A percentile compares a stretch with the other conserved stretches of the same genome.
Conservation (phyloP, 2,888 invertebrate species). For the Prosapia bicincta region DNA sequence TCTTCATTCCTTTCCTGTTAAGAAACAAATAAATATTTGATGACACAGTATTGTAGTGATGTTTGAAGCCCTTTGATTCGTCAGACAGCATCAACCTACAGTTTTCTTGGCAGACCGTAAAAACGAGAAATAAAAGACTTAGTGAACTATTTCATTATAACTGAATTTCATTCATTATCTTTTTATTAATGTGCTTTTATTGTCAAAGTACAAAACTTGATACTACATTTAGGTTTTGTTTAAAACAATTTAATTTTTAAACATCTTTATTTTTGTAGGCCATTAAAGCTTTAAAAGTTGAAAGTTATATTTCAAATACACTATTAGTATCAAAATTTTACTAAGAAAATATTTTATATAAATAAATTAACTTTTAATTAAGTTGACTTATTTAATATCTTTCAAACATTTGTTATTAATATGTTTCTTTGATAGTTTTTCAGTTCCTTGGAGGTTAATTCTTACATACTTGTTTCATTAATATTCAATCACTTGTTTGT, state of each 20-base stretch:
- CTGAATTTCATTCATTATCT: background rate
- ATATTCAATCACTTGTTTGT: too few species aligned
- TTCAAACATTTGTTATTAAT: background rate
- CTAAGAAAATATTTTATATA: too few species aligned
- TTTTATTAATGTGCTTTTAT: background rate
- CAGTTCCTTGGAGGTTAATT: too few species aligned
- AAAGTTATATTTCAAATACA: too few species aligned
- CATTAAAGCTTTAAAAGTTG: too few species aligned
- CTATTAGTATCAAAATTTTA: too few species aligned
- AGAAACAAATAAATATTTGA: conserved; percentile 27
- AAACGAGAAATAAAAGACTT: background rate
- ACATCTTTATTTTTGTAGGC: too few species aligned
- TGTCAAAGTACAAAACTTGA: background rate
- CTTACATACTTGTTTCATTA: too few species aligned
- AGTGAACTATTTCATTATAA: background rate
- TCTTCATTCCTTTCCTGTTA: conserved; percentile 15
- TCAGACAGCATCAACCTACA: background rate
- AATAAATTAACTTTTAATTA: too few species aligned
- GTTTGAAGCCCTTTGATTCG: background rate
- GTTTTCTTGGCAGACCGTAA: background rate
- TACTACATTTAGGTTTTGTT: too few species aligned
- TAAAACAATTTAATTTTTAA: too few species aligned
- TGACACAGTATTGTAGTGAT: conserved; percentile 11
- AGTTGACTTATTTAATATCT: too few species aligned
- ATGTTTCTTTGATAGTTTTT: background rate